These are phyloP conservation scores for Phyllopteryx taeniolatus DNA, from an alignment of 2,113 vertebrate species.

Conservation along the genomic window DNA sequence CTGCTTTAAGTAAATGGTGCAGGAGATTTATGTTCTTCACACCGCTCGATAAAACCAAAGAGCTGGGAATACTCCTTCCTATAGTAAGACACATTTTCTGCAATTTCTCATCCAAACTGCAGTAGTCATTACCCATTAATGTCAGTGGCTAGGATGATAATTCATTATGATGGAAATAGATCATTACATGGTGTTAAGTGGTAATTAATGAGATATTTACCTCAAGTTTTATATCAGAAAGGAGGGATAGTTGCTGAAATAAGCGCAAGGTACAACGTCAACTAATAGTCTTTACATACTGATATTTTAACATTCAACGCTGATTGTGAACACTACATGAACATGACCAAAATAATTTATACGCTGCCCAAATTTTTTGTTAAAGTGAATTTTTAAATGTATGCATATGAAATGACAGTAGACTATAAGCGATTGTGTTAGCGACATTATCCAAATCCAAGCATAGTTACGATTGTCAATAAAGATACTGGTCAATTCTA, in stretches of 20 bases:
- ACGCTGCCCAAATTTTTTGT: not conserved
- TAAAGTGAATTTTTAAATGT: not conserved
- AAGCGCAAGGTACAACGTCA: not conserved
- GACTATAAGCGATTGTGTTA: not conserved
- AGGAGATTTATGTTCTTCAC: slow-evolving; percentile 37
- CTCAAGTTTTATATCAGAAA: slow-evolving; percentile 11
- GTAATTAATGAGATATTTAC: slow-evolving; percentile 16
- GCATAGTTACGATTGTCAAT: no score
- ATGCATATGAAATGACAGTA: not conserved
- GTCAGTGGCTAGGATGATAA: slow-evolving; percentile 18
- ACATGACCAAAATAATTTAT: not conserved
- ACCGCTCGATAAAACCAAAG: slow-evolving; percentile 38
- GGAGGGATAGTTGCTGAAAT: not conserved
- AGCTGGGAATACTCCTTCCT: slow-evolving; percentile 20
- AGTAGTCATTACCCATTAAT: slow-evolving; percentile 13
- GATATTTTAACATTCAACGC: slow-evolving; percentile 2
- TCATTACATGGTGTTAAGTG: not conserved
- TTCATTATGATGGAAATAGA: slow-evolving; percentile 35
- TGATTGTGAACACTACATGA: slow-evolving; percentile 4
- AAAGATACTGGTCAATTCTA: not conserved
- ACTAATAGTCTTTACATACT: not conserved
- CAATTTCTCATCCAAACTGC: slow-evolving; percentile 34
- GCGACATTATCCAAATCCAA: not conserved
- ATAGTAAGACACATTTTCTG: slow-evolving; percentile 33
- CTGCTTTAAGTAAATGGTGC: slow-evolving; percentile 28